A percentile compares a stretch with the other conserved stretches of the same genome.
Conservation (phyloP, 2,888 invertebrate species). For the Hirtodrosophila confusa region DNA sequence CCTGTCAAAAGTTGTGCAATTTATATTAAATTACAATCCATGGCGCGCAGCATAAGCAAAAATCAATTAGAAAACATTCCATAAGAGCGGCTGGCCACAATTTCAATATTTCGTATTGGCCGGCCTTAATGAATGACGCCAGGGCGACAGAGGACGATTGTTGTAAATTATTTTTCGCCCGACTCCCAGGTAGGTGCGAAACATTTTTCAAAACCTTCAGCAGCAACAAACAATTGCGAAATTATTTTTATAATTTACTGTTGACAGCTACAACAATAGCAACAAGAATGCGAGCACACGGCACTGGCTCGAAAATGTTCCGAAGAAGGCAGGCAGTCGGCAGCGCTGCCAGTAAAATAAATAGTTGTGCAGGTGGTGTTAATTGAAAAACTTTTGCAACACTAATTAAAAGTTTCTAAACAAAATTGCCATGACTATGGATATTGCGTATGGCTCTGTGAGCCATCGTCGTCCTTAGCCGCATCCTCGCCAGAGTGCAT, state of each 20-base stretch:
- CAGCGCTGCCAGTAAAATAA: slow-evolving; percentile 72
- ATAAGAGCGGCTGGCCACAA: slow-evolving; percentile 65
- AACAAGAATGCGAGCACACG: slow-evolving; percentile 13
- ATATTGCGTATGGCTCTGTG: slow-evolving; percentile 24
- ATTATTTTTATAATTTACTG: slow-evolving; percentile 79
- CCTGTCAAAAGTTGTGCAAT: slow-evolving; percentile 75
- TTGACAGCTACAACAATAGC: slow-evolving; percentile 66
- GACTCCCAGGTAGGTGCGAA: slow-evolving; percentile 12
- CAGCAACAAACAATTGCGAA: slow-evolving; percentile 41
- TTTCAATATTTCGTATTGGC: slow-evolving; percentile 21
- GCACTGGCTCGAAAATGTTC: slow-evolving; percentile 46
- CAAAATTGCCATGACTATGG: slow-evolving; percentile 75
- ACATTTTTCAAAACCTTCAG: slow-evolving; percentile 40
- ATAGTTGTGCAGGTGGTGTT: slow-evolving; percentile 83
- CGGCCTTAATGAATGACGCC: slow-evolving; percentile 35
- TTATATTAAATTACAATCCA: slow-evolving; percentile 70
- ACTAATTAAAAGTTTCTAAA: slow-evolving; percentile 83
- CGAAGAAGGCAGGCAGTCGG: slow-evolving; percentile 52
- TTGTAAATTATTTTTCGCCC: slow-evolving; percentile 55
- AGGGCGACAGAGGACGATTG: slow-evolving; percentile 33
- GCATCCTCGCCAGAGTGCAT: slow-evolving; percentile 5
- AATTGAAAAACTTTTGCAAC: slow-evolving; percentile 83
- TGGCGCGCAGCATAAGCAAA: slow-evolving; percentile 39
- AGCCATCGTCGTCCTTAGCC: not conserved
- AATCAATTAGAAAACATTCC: slow-evolving; percentile 71